Evolutionary conservation across 2,797 vertebrate species (phyloP).

Genomic region (Pseudochirops corinnae): DNA sequence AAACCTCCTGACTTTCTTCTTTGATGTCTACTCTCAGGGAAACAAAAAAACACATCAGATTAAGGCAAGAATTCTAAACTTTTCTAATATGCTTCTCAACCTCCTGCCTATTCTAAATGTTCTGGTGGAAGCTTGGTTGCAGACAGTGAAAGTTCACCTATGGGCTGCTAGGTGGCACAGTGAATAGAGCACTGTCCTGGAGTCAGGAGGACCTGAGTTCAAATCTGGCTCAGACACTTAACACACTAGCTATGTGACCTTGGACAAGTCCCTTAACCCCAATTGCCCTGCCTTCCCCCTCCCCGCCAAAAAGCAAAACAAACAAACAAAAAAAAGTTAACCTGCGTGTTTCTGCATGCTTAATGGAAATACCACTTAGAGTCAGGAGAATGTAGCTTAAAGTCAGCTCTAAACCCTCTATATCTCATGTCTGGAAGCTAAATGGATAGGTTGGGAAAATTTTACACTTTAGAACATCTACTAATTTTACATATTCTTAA

Average conservation of each 20-base stretch:
- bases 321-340: too few relatives aligned
- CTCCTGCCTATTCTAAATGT: conserved; percentile 17
- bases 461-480: neutral
- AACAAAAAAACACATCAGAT: neutral
- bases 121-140: neutral
- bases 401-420: neutral
- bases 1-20: neutral
- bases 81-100: neutral
- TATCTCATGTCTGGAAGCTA: neutral
- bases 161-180: too few relatives aligned
- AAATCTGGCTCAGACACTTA: too few relatives aligned
- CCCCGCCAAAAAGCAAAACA: too few relatives aligned
- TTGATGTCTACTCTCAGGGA: neutral
- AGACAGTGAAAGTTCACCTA: neutral
- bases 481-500: neutral
- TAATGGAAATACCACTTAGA: neutral
- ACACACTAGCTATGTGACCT: too few relatives aligned
- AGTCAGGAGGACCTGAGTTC: too few relatives aligned
- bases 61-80: neutral
- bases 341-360: neutral
- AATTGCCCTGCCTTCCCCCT: too few relatives aligned
- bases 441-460: neutral
- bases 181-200: too few relatives aligned
- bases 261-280: too few relatives aligned
- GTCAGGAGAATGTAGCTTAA: neutral